phyloP scores from a whole-genome alignment of 2,797 vertebrate genomes.

The Hippopotamyrus pictus region DNA sequence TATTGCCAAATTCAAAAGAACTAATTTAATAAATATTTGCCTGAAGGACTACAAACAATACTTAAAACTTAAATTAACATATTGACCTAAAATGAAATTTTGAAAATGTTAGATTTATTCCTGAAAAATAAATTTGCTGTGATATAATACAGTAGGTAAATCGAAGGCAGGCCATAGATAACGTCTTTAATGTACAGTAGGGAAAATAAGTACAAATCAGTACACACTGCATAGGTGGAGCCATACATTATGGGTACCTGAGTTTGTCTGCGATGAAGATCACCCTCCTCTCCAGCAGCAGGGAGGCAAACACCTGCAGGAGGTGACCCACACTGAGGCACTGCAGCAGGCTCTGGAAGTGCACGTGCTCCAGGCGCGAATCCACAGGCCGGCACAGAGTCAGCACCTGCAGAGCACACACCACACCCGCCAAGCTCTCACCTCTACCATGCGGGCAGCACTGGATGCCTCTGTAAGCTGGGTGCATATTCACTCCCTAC shows the following conservation, averaged over 20 bases:
- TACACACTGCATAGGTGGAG: background rate
- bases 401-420: slow-evolving; percentile 67
- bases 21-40: background rate
- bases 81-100: too few species aligned
- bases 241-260: slow-evolving; percentile 58
- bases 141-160: background rate
- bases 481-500: slow-evolving; percentile 45
- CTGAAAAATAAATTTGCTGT: background rate
- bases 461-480: background rate
- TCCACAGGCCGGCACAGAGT: slow-evolving; percentile 87
- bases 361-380: slow-evolving; percentile 88
- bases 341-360: slow-evolving; percentile 85
- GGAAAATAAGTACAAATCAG: background rate
- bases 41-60: background rate
- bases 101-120: background rate
- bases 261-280: slow-evolving; percentile 93
- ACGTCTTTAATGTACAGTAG: background rate
- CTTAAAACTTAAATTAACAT: too few species aligned
- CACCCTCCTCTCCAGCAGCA: slow-evolving; percentile 89
- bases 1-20: background rate
- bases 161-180: background rate
- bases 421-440: background rate
- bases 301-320: slow-evolving; percentile 84
- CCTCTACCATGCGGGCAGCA: background rate
- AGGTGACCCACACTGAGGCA: slow-evolving; percentile 76